Percentiles rank a stretch among this genome's conserved stretches.
Conservation (phyloP, 2,797 vertebrate species). For the Lophotriccus pileatus region DNA sequence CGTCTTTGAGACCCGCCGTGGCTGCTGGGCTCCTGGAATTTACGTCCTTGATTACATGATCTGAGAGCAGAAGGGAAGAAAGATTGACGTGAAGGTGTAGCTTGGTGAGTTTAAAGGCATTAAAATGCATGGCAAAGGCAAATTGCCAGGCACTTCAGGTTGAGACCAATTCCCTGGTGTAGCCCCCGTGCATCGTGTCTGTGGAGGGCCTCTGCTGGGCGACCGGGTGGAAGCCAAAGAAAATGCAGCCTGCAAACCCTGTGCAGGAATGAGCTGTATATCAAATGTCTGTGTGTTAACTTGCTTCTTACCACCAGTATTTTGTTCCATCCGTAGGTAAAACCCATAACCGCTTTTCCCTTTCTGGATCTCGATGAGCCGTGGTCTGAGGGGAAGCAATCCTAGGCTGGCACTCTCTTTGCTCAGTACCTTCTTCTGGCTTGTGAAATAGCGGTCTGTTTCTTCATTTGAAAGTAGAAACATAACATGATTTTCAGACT, state of each 20-base stretch:
- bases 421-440: slow-evolving; percentile 68
- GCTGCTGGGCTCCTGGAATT: slow-evolving; percentile 85
- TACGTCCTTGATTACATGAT: slow-evolving; percentile 84
- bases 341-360: slow-evolving; percentile 86
- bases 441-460: slow-evolving; percentile 76
- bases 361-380: slow-evolving; percentile 77
- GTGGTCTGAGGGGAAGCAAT: slow-evolving; percentile 83
- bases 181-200: background rate
- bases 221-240: background rate
- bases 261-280: background rate
- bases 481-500: slow-evolving; percentile 75
- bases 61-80: slow-evolving; percentile 63
- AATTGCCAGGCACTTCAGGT: background rate
- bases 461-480: slow-evolving; percentile 86
- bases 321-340: slow-evolving; percentile 76
- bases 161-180: background rate
- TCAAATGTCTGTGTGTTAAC: background rate
- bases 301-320: slow-evolving; percentile 65
- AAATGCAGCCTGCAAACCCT: background rate
- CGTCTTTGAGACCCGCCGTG: slow-evolving; percentile 79
- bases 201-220: background rate
- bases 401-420: slow-evolving; percentile 75
- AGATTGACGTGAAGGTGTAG: background rate
- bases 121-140: background rate
- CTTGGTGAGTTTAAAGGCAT: background rate